A percentile compares a stretch with the other conserved stretches of the same genome.
Conservation (phyloP, 2,888 invertebrate genomes). For the Unio pictorum region DNA sequence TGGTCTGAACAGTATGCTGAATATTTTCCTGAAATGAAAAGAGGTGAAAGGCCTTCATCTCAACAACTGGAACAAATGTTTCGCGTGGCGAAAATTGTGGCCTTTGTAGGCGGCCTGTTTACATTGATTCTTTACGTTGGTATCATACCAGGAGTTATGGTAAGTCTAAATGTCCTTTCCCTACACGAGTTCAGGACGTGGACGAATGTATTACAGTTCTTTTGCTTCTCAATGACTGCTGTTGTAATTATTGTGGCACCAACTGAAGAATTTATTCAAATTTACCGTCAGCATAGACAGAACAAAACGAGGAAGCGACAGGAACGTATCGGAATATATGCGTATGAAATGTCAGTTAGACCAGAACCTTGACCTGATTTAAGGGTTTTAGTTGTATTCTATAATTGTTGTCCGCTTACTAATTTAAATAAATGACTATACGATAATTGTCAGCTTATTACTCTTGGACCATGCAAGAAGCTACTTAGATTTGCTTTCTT, state of each 20-base stretch:
- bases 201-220: constrained; percentile 45
- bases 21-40: constrained; percentile 43
- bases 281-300: constrained; percentile 28
- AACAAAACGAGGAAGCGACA: constrained; percentile 21
- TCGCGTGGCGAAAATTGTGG: constrained; percentile 43
- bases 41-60: constrained; percentile 38
- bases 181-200: constrained; percentile 45
- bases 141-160: constrained; percentile 55
- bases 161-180: constrained; percentile 44
- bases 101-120: constrained; percentile 48
- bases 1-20: constrained; percentile 52
- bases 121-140: constrained; percentile 44
- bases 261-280: constrained; percentile 47
- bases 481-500: too few relatives aligned
- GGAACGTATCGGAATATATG: neutral
- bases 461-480: too few relatives aligned
- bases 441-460: too few relatives aligned
- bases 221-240: constrained; percentile 49
- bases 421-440: too few relatives aligned
- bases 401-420: too few relatives aligned
- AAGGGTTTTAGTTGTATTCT: too few relatives aligned
- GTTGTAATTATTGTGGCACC: constrained; percentile 51
- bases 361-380: too few relatives aligned
- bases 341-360: constrained; percentile 5
- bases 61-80: constrained; percentile 47